Percentiles rank a stretch among this genome's conserved stretches.
These are phyloP conservation scores for Drosophila serrata DNA, from an alignment of 1,140 invertebrate species.

Conservation along the genomic window DNA sequence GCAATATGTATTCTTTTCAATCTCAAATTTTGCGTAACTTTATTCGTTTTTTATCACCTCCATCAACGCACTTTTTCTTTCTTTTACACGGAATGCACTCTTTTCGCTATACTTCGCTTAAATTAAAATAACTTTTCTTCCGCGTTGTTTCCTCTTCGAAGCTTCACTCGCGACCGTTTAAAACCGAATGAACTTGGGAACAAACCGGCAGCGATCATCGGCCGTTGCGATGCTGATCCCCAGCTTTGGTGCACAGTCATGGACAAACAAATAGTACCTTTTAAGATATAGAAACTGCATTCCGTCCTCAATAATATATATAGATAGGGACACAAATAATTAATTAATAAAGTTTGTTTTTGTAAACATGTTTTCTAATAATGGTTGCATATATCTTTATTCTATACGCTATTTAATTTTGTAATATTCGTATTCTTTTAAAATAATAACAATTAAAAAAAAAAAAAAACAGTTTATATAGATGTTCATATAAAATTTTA, in stretches of 20 bases:
- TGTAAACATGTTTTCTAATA: no score
- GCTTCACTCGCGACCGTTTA: constrained; percentile 40
- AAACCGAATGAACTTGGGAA: constrained; percentile 46
- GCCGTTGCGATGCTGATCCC: constrained; percentile 31
- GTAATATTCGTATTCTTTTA: no score
- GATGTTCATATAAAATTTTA: no score
- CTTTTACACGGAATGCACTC: constrained; percentile 10
- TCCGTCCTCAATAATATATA: no score
- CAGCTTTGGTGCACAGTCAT: neutral
- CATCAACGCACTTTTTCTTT: constrained; percentile 18
- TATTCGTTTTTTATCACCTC: constrained; percentile 2
- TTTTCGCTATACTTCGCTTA: constrained; percentile 19
- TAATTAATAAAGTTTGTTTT: no score
- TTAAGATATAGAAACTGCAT: no score
- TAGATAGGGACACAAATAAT: no score
- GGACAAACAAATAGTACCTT: neutral
- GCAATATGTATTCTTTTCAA: constrained; percentile 8
- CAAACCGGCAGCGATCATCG: constrained; percentile 34
- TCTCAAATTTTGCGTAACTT: neutral
- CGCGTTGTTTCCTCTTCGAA: constrained; percentile 1
- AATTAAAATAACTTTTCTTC: constrained; percentile 13
- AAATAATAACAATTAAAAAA: no score
- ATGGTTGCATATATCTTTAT: no score
- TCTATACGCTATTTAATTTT: no score
- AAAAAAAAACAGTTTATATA: no score